These are phyloP conservation scores for Ceratina japonica DNA, from an alignment of 1,140 invertebrate genomes.

Conservation along the genomic window DNA sequence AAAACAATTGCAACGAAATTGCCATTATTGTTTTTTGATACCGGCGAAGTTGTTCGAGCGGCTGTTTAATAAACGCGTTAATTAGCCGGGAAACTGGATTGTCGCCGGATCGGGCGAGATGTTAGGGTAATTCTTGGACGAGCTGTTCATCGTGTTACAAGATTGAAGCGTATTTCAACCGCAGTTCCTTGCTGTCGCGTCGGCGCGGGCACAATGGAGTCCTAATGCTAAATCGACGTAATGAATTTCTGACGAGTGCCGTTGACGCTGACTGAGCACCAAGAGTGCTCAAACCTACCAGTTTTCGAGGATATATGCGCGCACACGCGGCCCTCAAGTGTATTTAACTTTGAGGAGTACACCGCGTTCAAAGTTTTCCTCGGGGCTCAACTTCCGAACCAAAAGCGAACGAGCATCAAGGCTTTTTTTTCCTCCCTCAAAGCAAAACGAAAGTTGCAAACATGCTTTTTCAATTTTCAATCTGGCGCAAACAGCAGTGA, in stretches of 20 bases:
- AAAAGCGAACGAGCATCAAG: not conserved
- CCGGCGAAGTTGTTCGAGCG: too few relatives aligned
- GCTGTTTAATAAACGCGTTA: too few relatives aligned
- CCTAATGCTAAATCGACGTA: constrained; percentile 13
- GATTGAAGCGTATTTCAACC: not conserved
- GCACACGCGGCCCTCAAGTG: not conserved
- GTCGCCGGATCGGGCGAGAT: not conserved
- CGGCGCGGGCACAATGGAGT: constrained; percentile 7
- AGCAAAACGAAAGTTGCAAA: too few relatives aligned
- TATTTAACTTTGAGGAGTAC: constrained; percentile 12
- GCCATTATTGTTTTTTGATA: too few relatives aligned
- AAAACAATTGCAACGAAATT: too few relatives aligned
- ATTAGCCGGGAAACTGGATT: too few relatives aligned
- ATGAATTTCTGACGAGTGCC: constrained; percentile 15
- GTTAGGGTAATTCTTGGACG: not conserved
- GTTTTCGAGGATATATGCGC: constrained; percentile 6
- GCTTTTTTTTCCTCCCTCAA: too few relatives aligned
- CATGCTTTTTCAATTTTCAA: too few relatives aligned
- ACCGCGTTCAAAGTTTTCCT: not conserved
- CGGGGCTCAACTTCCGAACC: not conserved
- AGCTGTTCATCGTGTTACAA: not conserved
- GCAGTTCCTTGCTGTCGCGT: not conserved
- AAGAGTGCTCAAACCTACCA: constrained; percentile 3
- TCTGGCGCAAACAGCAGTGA: too few relatives aligned
- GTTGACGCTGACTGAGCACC: constrained; percentile 7